These are phyloP conservation scores for Cynopterus brachyotis DNA, from an alignment of 2,113 vertebrate genomes.

Conservation along the genomic window DNA sequence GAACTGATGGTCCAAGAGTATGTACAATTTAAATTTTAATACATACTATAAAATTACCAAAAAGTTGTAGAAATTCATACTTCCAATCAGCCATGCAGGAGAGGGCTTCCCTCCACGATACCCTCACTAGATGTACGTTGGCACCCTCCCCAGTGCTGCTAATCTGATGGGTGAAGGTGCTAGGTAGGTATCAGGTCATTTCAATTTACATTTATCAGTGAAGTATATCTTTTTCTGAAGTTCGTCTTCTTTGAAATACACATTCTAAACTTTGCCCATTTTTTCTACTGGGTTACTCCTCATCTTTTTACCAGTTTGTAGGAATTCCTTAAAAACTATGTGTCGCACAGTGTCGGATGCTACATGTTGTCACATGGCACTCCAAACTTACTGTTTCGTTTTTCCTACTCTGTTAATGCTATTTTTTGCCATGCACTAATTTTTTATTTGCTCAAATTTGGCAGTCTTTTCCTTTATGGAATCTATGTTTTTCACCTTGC, in stretches of 20 bases:
- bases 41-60: neutral
- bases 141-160: neutral
- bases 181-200: neutral
- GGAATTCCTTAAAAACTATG: neutral
- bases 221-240: neutral
- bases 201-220: neutral
- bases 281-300: neutral
- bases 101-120: too few relatives aligned
- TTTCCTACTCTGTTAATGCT: neutral
- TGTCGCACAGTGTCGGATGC: neutral
- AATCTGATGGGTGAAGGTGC: neutral
- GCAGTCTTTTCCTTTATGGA: neutral
- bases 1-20: neutral
- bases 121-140: neutral
- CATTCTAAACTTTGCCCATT: neutral
- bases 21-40: neutral
- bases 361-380: neutral
- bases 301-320: neutral
- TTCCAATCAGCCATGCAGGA: neutral
- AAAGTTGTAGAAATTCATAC: neutral
- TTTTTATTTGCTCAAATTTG: neutral
- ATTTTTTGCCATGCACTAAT: neutral
- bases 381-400: neutral
- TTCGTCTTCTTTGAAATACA: neutral
- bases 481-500: neutral